Evolutionary conservation across 2,113 vertebrate genomes (phyloP).

Genomic region (Struthio camelus): DNA sequence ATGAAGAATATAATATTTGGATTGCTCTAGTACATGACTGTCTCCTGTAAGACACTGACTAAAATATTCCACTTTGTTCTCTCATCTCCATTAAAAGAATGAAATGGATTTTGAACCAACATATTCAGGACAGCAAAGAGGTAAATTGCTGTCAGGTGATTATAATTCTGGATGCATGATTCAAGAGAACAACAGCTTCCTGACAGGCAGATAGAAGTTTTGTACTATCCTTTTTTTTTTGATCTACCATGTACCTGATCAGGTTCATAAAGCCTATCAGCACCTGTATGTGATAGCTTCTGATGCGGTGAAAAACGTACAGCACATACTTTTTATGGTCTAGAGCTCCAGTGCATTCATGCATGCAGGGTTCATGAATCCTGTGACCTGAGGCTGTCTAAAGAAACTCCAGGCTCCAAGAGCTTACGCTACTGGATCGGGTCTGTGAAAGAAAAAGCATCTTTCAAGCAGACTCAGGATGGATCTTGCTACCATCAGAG

Average conservation of each 20-base stretch:
- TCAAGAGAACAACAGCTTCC: not conserved
- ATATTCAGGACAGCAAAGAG: not conserved
- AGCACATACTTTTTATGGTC: not conserved
- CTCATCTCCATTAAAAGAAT: not conserved
- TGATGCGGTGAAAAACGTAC: not conserved
- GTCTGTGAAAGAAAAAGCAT: not conserved
- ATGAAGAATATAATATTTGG: not conserved
- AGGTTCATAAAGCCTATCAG: not conserved
- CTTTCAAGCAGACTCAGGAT: not conserved
- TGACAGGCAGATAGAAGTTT: not conserved
- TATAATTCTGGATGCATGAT: not conserved
- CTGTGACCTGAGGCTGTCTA: not conserved
- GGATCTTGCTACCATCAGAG: not conserved
- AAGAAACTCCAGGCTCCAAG: not conserved
- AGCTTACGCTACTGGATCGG: not conserved
- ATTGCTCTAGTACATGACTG: not conserved
- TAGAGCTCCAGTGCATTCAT: rapidly evolving
- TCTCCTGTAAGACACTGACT: not conserved
- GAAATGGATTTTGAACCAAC: not conserved
- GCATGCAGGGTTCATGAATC: not conserved
- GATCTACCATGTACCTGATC: not conserved
- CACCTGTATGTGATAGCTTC: not conserved
- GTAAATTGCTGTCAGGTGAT: not conserved
- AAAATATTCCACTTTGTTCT: not conserved
- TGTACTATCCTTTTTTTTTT: not conserved